A percentile compares a stretch with the other conserved stretches of the same genome.
Evolutionary conservation across 2,113 vertebrate genomes (phyloP).

Genomic region (Cyprinodon variegatus): DNA sequence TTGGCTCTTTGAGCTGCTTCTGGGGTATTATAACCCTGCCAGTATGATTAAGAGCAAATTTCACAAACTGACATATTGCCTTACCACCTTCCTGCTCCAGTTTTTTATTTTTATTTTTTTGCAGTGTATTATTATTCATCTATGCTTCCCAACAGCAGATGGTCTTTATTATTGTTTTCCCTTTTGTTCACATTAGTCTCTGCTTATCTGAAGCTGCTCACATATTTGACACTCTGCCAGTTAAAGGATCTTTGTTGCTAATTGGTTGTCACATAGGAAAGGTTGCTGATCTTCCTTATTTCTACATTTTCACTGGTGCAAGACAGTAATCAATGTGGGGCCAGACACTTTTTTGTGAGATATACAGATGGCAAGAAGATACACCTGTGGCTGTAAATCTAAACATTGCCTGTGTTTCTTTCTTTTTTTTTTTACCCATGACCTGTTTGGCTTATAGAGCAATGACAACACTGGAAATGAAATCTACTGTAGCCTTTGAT

Average conservation of each 20-base stretch:
- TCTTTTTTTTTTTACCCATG: not conserved
- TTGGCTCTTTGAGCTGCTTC: conserved; percentile 1
- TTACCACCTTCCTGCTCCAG: conserved; percentile 41
- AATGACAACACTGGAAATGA: not conserved
- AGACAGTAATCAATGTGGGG: not conserved
- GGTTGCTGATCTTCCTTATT: not conserved
- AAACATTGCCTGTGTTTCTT: not conserved
- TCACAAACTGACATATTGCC: conserved; percentile 42
- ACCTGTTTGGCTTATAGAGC: not conserved
- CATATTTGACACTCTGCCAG: conserved; percentile 10
- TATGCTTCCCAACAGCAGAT: conserved; percentile 50
- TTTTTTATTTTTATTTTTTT: conserved; percentile 7
- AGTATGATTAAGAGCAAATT: conserved; percentile 45
- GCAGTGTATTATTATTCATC: conserved; percentile 52
- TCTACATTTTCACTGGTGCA: too few species aligned
- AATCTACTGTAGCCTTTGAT: too few species aligned
- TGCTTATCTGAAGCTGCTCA: conserved; percentile 35
- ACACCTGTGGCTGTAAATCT: not conserved
- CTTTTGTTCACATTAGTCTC: not conserved
- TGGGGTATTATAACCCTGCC: conserved; percentile 38
- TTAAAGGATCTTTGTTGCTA: conserved; percentile 3
- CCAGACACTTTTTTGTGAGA: not conserved
- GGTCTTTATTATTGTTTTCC: conserved; percentile 14
- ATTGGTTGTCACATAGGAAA: conserved; percentile 17
- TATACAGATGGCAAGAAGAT: not conserved